Base-by-base conservation (phyloP, 2,797 vertebrate genomes). In the Acanthis flammea region DNA sequence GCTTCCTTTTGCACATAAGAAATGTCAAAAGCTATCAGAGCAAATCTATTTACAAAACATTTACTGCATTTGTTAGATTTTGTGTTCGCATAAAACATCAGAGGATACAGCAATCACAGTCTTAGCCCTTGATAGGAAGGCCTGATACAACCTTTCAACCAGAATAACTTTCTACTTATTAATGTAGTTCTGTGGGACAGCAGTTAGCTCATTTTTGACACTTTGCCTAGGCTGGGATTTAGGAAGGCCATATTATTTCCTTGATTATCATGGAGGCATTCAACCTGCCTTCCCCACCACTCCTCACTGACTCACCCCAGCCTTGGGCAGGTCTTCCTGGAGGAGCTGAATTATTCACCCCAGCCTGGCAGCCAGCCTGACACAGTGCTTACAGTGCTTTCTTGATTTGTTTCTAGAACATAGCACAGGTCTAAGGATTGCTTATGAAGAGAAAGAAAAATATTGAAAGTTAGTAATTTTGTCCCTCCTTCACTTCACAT, bases 31-130 rank as follows among this genome's bases (percentile, higher is more conserved):
- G 45, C 54, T 87, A 65, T 94, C 93, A 95, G 47, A 76, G 71
- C 61, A 80, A 91, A 87, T 75, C 44, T 95, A 85, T 95, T 93
- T 92, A 63, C 92, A 82, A 93, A 95, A 94, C 81, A 91, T 83
- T 93, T 83, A 53, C 41, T 91, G 50, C 77, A 74, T 54, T 88
- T 27, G 4, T 58, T 66, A 75, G 61, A 39, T 75, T 90, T 72
- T 41, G 22, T 51, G 58, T 53, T 86, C 12, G 0, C 50, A n/a
- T 27, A 77, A 80, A 90, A 83, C 79, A 73, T 92, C 62, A 90
- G 72, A 91, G 14, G n/a, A 31, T 21, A 71, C 7, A 44, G 58
- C 0, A 0, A 57, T 22, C n/a, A 48, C 22, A 58, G 50, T 8
- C 62, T 48, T 21, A 67, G 68, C 42, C 31, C 51, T 86, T 77